These are phyloP conservation scores for Resseliella maxima DNA, from an alignment of 2,888 invertebrate species.

Conservation along the genomic window DNA sequence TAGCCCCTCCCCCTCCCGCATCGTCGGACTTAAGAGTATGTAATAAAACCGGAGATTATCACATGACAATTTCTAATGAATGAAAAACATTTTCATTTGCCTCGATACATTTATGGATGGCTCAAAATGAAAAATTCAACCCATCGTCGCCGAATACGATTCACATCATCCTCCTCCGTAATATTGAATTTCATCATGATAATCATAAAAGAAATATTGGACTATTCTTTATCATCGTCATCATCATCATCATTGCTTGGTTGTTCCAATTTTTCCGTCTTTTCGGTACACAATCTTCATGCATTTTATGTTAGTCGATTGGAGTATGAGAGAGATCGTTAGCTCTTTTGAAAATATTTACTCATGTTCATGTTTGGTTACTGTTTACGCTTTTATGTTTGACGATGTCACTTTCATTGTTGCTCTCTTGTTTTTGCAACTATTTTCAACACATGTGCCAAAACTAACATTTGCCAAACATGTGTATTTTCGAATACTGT, in stretches of 20 bases:
- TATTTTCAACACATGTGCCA: not conserved
- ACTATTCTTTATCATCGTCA: not conserved
- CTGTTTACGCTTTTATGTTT: not conserved
- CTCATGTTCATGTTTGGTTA: not conserved
- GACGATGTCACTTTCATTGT: not conserved
- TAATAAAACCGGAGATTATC: slow-evolving; percentile 9
- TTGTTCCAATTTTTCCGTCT: not conserved
- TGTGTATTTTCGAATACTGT: too few species aligned
- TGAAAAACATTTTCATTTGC: slow-evolving; percentile 14
- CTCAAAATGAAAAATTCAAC: not conserved
- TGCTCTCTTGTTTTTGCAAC: not conserved
- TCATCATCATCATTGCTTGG: too few species aligned
- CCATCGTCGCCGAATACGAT: not conserved
- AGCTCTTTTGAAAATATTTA: not conserved
- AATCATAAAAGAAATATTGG: slow-evolving; percentile 32
- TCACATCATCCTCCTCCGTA: not conserved
- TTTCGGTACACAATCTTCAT: not conserved
- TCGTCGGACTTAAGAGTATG: too few species aligned
- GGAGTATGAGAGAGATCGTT: not conserved
- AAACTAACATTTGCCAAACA: not conserved
- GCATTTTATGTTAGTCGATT: not conserved
- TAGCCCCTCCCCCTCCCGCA: too few species aligned
- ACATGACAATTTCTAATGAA: not conserved
- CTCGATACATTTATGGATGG: not conserved
- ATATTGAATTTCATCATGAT: slow-evolving; percentile 37